Evolutionary conservation across 2,113 vertebrate species (phyloP).

Genomic region (Polyodon spathula): DNA sequence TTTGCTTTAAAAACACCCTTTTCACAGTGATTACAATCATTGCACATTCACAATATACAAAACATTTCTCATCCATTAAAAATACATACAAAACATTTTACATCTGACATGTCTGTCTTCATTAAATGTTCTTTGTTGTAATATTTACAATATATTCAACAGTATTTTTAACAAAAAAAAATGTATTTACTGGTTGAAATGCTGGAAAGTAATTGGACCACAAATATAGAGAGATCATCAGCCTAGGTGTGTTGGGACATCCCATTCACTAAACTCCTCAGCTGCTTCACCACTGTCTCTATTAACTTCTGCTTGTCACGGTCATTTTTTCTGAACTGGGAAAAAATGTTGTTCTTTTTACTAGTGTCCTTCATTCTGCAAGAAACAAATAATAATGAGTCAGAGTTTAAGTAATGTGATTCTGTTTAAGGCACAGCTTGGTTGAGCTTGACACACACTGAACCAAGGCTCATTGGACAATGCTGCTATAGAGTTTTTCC

Average conservation of each 20-base stretch:
- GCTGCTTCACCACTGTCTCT: constrained; percentile 92
- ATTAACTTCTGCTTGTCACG: constrained; percentile 93
- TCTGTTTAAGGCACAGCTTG: no score
- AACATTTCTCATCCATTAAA: constrained; percentile 44
- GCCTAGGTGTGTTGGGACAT: constrained; percentile 84
- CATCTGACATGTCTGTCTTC: constrained; percentile 22
- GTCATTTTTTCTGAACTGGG: constrained; percentile 95
- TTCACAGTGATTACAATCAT: constrained; percentile 28
- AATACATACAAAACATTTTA: constrained; percentile 37
- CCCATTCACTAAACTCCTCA: constrained; percentile 84
- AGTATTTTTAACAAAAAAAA: constrained; percentile 19
- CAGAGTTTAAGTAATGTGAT: no score
- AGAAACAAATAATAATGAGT: constrained; percentile 16
- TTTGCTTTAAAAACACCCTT: constrained; percentile 9
- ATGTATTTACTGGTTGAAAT: constrained; percentile 7
- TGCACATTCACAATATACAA: constrained; percentile 46
- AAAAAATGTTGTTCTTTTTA: constrained; percentile 98
- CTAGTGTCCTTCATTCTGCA: constrained; percentile 87
- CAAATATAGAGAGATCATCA: constrained; percentile 7
- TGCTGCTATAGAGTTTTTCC: constrained; percentile 1
- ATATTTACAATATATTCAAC: constrained; percentile 26
- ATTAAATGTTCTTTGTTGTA: constrained; percentile 15
- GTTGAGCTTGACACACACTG: no score
- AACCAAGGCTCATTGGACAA: constrained; percentile 18
- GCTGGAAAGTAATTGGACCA: constrained; percentile 3